Percentiles rank a stretch among this genome's conserved stretches.
Conservation (phyloP, 64 coral and sea anemone genomes). For the Orbicella faveolata region DNA sequence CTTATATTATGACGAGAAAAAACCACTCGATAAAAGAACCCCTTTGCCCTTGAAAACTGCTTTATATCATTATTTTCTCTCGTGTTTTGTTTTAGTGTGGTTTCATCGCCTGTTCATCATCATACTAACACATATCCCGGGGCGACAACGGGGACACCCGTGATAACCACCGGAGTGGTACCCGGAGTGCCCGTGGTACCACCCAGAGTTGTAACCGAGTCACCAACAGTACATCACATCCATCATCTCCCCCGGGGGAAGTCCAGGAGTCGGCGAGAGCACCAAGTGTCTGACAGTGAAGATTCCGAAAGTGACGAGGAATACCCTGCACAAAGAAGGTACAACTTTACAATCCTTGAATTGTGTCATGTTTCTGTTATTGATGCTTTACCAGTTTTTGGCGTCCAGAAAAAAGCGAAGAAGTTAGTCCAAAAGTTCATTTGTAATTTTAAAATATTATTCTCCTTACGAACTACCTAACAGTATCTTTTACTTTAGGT, state of each 20-base stretch:
- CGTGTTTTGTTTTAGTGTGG: constrained; percentile 17
- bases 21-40: too few species aligned
- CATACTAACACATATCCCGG: constrained; percentile 79
- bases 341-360: background rate
- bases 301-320: constrained; percentile 80
- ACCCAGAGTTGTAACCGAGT: constrained; percentile 32
- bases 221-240: constrained; percentile 72
- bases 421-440: background rate
- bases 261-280: constrained; percentile 15
- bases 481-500: too few species aligned
- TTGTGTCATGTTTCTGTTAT: background rate
- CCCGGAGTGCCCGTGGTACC: constrained; percentile 8
- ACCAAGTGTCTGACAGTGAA: constrained; percentile 29
- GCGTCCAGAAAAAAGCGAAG: too few species aligned
- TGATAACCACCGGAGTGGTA: background rate
- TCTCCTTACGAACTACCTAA: too few species aligned
- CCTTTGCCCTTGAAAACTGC: too few species aligned
- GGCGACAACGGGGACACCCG: background rate
- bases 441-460: too few species aligned
- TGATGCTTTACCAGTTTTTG: background rate
- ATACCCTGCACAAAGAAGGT: constrained; percentile 11
- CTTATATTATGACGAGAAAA: too few species aligned
- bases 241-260: constrained; percentile 70
- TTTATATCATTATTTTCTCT: background rate
- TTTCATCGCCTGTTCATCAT: constrained; percentile 62